A percentile compares a stretch with the other conserved stretches of the same genome.
phyloP scores from a whole-genome alignment of 2,113 vertebrate genomes.

The Rhagologus leucostigma region DNA sequence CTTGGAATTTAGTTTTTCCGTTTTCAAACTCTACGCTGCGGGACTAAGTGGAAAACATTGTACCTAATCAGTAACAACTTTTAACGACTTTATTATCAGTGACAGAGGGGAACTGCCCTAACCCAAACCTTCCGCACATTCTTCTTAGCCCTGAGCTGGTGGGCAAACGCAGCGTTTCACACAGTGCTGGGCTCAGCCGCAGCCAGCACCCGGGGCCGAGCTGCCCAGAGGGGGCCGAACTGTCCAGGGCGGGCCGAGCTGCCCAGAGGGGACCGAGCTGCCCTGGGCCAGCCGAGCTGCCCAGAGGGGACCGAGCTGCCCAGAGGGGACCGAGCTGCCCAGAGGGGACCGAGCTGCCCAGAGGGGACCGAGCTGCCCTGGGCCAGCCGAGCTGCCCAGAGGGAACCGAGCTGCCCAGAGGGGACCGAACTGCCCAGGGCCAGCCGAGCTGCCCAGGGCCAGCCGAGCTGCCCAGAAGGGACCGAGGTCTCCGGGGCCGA shows the following conservation, averaged over 20 bases:
- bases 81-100: slow-evolving; percentile 25
- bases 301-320: fast-evolving
- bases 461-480: neutral
- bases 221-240: neutral
- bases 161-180: slow-evolving; percentile 65
- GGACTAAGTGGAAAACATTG: neutral
- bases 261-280: fast-evolving
- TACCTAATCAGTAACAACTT: slow-evolving; percentile 3
- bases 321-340: fast-evolving
- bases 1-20: neutral
- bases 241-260: too few species aligned
- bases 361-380: neutral
- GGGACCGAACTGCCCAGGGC: neutral
- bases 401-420: neutral
- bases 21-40: neutral
- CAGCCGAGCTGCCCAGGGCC: neutral
- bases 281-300: too few species aligned
- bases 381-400: neutral
- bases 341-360: too few species aligned
- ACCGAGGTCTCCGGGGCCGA: neutral
- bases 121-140: slow-evolving; percentile 63
- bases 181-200: slow-evolving; percentile 48
- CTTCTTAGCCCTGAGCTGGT: slow-evolving; percentile 49
- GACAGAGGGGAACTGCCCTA: slow-evolving; percentile 61
- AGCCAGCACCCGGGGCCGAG: neutral